Evolutionary conservation across 2,113 vertebrate genomes (phyloP).

Genomic region (Saimiri boliviensis): DNA sequence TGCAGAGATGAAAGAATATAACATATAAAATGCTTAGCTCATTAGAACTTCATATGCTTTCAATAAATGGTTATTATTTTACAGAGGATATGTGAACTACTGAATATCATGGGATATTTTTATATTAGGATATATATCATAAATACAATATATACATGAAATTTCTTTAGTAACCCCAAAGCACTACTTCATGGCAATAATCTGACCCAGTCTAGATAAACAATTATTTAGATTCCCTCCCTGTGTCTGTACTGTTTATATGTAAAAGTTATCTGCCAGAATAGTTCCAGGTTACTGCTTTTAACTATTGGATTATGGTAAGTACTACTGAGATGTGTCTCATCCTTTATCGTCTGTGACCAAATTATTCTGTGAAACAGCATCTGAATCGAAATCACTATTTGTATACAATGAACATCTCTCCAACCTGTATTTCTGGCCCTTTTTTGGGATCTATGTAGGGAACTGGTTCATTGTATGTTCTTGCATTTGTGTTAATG

Average conservation of each 20-base stretch:
- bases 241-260: neutral
- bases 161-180: neutral
- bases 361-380: slow-evolving; percentile 29
- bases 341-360: slow-evolving; percentile 24
- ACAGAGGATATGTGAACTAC: slow-evolving; percentile 1
- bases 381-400: slow-evolving; percentile 18
- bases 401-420: slow-evolving; percentile 47
- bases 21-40: slow-evolving; percentile 29
- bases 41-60: slow-evolving; percentile 10
- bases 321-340: neutral
- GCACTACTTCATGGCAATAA: neutral
- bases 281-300: slow-evolving; percentile 2
- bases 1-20: slow-evolving; percentile 30
- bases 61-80: slow-evolving; percentile 30
- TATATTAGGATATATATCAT: neutral
- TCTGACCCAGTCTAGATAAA: neutral
- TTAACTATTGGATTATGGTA: slow-evolving; percentile 31
- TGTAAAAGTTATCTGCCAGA: neutral
- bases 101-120: neutral
- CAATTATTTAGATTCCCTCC: neutral
- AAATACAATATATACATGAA: neutral
- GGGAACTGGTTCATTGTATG: slow-evolving; percentile 79
- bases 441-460: slow-evolving; percentile 69
- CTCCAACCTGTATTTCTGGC: slow-evolving; percentile 71
- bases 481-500: slow-evolving; percentile 79